Evolutionary conservation across 2,113 vertebrate genomes (phyloP), one percentile per base, ranked within the genome.

Genomic region (Mugil cephalus): DNA sequence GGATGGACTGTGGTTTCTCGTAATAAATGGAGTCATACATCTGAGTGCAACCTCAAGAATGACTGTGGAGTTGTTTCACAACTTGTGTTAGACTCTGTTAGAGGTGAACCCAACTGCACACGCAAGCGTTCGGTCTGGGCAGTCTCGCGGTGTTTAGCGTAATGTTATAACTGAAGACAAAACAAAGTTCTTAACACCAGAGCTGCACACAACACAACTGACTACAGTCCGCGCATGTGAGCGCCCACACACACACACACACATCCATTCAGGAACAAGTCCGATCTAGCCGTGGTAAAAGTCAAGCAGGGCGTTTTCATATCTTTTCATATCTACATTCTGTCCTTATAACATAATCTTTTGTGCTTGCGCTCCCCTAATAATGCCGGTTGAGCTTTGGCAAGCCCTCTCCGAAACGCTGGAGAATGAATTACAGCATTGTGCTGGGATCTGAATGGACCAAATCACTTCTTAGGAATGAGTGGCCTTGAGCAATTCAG

Each of bases 401-500:
- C 77, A 59, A 55, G 43, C 69, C 62, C 67, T 66, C 74, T 46
- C 17, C 19, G 43, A 65, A 66, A 64, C 18, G 13, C 82, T 68
- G 6, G 12, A 80, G 84, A 81, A 88, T 88, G 82, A 91, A 89
- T 88, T 85, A 86, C 77, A 24, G 77, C 87, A 89, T 88, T 87
- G 90, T 89, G 80, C 80, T 46, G 62, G 54, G 79, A 88, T 87
- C 47, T 69, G 83, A 85, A 80, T 70, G 65, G 80, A 30, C 74
- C 74, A 82, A 83, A 90, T 90, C 85, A 84, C 83, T 74, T 77
- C 87, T 86, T 80, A 84, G 81, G 90, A 92, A 91, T 90, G 85
- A 91, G 84, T 77, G 79, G 88, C 90, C 86, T 89, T 90, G 88
- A 89, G 91, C 90, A 48, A 79, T 87, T 87, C 82, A 84, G 85